Conservation (phyloP, 2,113 vertebrate genomes). For the Prionailurus viverrinus region DNA sequence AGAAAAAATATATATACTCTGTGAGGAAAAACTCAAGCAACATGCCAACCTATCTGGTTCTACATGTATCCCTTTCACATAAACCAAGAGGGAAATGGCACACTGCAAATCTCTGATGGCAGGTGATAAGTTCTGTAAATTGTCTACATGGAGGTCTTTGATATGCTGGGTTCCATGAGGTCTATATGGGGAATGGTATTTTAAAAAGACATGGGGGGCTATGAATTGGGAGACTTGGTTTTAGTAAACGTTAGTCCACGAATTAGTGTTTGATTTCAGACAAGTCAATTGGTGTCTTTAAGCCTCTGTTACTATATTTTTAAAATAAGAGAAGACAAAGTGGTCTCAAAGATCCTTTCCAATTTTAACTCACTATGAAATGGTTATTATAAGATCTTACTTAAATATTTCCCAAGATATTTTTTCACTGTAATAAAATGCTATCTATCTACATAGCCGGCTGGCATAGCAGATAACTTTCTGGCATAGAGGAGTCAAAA, state of each 20-base stretch:
- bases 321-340: neutral
- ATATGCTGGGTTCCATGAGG: neutral
- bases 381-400: neutral
- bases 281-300: neutral
- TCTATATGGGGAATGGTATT: neutral
- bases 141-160: neutral
- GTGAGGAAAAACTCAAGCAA: neutral
- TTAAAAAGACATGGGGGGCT: neutral
- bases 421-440: conserved; percentile 34
- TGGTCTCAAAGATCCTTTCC: neutral
- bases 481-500: neutral
- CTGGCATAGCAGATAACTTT: neutral
- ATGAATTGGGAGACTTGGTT: neutral
- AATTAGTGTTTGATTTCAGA: neutral
- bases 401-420: neutral
- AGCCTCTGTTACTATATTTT: neutral
- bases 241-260: neutral
- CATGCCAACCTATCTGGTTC: neutral
- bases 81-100: neutral
- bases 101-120: neutral
- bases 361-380: conserved; percentile 4
- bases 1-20: conserved; percentile 43
- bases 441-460: neutral
- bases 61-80: neutral
- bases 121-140: neutral